Percentiles rank a stretch among this genome's conserved stretches.
Evolutionary conservation across 2,797 vertebrate genomes (phyloP).

Genomic region (Bovichtus diacanthus): DNA sequence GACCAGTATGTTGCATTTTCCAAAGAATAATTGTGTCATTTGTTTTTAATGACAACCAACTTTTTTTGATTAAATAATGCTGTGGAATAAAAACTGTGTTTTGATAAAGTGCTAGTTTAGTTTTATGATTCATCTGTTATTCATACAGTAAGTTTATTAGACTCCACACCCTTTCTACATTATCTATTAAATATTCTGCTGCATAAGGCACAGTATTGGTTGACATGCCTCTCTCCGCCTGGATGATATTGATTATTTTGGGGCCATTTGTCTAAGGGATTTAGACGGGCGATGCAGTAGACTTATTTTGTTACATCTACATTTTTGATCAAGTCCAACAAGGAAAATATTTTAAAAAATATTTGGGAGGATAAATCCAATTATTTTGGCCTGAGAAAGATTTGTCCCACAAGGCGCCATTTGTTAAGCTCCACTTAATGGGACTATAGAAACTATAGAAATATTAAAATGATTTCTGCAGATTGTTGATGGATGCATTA

Average conservation of each 20-base stretch:
- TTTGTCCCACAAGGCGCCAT: not conserved
- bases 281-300: not conserved
- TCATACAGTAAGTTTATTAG: conserved; percentile 9
- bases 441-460: not conserved
- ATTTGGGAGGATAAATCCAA: not conserved
- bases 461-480: conserved; percentile 22
- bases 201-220: not conserved
- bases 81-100: not conserved
- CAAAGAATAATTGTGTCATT: not conserved
- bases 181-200: conserved; percentile 10
- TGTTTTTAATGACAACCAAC: conserved; percentile 15
- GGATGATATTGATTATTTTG: not conserved
- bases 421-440: conserved; percentile 7
- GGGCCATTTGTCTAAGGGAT: not conserved
- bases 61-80: conserved; percentile 10
- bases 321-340: not conserved
- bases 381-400: not conserved
- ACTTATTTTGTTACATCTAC: not conserved
- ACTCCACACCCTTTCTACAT: not conserved
- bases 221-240: not conserved
- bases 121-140: conserved; percentile 20
- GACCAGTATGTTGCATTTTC: not conserved
- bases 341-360: not conserved
- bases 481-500: not conserved
- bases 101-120: conserved; percentile 20